These are phyloP conservation scores for Alouatta caraya DNA, from an alignment of 2,797 vertebrate species.

Conservation along the genomic window DNA sequence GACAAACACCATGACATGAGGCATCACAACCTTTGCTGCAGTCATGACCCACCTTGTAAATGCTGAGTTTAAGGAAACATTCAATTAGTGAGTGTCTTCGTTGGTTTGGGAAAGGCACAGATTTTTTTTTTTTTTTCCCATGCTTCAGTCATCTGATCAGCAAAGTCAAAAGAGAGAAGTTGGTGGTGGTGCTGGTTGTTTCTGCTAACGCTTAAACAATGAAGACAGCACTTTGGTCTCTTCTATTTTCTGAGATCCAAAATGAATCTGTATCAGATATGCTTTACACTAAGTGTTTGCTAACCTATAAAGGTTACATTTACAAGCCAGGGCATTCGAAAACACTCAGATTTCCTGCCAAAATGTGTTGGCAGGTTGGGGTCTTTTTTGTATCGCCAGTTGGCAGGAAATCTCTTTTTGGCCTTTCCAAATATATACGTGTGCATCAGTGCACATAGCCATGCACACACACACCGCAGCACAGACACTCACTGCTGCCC, in stretches of 20 bases:
- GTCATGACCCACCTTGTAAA: background rate
- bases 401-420: conserved; percentile 51
- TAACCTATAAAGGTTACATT: background rate
- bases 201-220: background rate
- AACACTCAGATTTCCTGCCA: conserved; percentile 68
- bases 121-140: background rate
- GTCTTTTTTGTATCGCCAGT: conserved; percentile 3
- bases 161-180: conserved; percentile 37
- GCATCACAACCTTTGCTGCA: fast-evolving
- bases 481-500: background rate
- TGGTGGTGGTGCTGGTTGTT: background rate
- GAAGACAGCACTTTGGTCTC: background rate
- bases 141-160: background rate
- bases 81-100: fast-evolving
- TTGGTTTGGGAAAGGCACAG: background rate
- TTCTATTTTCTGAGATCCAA: background rate
- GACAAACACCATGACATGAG: background rate
- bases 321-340: background rate
- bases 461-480: too few relatives aligned
- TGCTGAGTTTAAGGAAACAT: background rate
- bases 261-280: fast-evolving
- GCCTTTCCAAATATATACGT: background rate
- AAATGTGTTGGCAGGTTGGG: background rate
- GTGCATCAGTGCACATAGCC: background rate
- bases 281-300: background rate